Evolutionary conservation across 2,888 invertebrate species (phyloP), one percentile per base, ranked within the genome.

Genomic region (Oligia latruncula): DNA sequence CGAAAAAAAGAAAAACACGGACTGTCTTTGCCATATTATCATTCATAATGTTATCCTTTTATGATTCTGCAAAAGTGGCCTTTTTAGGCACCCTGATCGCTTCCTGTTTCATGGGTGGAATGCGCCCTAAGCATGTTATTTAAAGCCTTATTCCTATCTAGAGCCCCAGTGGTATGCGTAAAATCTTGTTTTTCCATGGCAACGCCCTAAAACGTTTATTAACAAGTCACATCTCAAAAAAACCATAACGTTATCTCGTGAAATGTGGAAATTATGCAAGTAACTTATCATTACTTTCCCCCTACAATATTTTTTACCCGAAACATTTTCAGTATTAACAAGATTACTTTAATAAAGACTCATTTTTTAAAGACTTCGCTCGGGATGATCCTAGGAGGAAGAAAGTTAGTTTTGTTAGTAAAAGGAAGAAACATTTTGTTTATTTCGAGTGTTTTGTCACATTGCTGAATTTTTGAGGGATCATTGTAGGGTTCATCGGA

Each of bases 211-310:
- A 73, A 86, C 52, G 15, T 58, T 66, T 78, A 78, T 72, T 83
- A 87, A 77, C 58, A 79, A 46, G n/a, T 72, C 64, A 74, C 65
- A 86, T 62, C 65, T 82, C 17, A 77, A 77, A 80, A 73, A 84
- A 60, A 17, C 20, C 65, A 60, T 29, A 60, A 62, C 55, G 71
- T 84, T 75, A 74, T 83, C 74, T 71, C 67, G 13, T 55, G 55
- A 55, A 85, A 87, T 85, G 73, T 75, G 52, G 74, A 87, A 87
- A 87, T 87, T 89, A 87, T 85, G 67, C 88, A 71, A 82, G 62
- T 80, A 71, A 87, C 80, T 89, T 89, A 81, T 64, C 65, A 72
- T 80, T 70, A 84, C 58, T 49, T 80, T 43, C 40, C 67, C 52
- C 40, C 62, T 55, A 71, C 29, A 71, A 35, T n/a, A 74, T 87